These are phyloP conservation scores for Pempheris klunzingeri DNA, from an alignment of 2,797 vertebrate species.

Conservation along the genomic window DNA sequence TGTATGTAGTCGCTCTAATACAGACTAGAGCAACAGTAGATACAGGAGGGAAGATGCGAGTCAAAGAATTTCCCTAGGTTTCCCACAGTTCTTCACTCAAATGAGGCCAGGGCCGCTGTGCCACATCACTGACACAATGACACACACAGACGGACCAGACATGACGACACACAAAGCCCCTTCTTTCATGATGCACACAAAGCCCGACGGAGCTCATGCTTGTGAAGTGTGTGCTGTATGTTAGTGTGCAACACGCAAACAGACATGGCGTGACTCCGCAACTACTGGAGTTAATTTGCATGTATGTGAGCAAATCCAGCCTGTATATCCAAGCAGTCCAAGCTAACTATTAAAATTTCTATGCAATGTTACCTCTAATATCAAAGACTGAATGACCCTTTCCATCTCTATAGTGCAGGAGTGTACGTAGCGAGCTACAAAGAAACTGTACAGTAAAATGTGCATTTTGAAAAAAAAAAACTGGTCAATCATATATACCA, in stretches of 20 bases:
- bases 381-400: not conserved
- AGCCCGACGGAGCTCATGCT: not conserved
- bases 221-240: not conserved
- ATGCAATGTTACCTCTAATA: not conserved
- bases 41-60: conserved; percentile 3
- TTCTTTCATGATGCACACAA: conserved; percentile 39
- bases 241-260: conserved; percentile 4
- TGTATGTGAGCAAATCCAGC: not conserved
- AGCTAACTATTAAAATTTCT: not conserved
- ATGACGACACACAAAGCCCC: conserved; percentile 33
- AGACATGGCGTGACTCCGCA: not conserved
- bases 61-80: conserved; percentile 19
- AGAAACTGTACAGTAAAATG: not conserved
- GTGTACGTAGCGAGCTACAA: not conserved
- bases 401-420: not conserved
- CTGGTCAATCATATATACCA: not conserved
- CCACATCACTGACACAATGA: conserved; percentile 29
- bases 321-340: not conserved
- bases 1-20: not conserved
- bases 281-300: not conserved
- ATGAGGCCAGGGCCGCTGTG: conserved; percentile 32
- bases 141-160: conserved; percentile 20
- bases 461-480: conserved; percentile 3
- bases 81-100: conserved; percentile 44
- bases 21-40: conserved; percentile 10